Base-by-base conservation (phyloP, 2,888 invertebrate species). In the Zaprionus obscuricornis region DNA sequence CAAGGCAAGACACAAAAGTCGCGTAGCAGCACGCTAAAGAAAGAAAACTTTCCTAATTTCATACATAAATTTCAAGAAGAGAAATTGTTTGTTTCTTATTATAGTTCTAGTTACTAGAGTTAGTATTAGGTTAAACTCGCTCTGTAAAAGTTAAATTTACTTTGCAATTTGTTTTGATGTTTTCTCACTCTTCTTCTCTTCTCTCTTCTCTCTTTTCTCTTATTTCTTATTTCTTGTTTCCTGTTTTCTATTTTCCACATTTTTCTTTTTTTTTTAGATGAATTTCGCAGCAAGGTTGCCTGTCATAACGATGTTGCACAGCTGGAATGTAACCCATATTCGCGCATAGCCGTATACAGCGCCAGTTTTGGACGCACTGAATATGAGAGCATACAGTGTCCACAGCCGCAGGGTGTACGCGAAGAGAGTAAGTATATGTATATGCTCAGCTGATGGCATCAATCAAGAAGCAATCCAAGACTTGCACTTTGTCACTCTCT, bases 301-400 rank as follows among this genome's bases (percentile, higher is more conserved):
- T 98, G 98, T 91, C 96, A 97, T 90, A 96, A 96, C 89, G 96
- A 97, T 83, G 94, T 95, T 72, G 93, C 98, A 75, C 95, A 95
- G 88, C 92, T 98, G 87, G 93, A 94, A 88, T 98, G 98, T 91
- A 94, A 95, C 91, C 95, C 95, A 34, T 95, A 96, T 89, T 94
- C 95, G 2, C 93, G 97, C 84, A 95, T 98, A 34, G 97, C 97
- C 40, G 94, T 98, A 84, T 97, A 96, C 91, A 97, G 97, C 37
- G 97, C 98, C 36, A 95, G 95, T 90, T 98, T 96, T 89, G 98
- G 98, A n/a, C 93, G 97, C 66, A 96, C 96, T 0, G 95, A 96
- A 88, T 95, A 96, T 88, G 96, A 97, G 89, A 96, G 96, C 77
- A 94, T 96, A 79, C 96, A 96, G 87, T 97, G 96, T 88, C 96